These are phyloP conservation scores for Dasyprocta punctata DNA, from an alignment of 2,113 vertebrate genomes.

Conservation along the genomic window DNA sequence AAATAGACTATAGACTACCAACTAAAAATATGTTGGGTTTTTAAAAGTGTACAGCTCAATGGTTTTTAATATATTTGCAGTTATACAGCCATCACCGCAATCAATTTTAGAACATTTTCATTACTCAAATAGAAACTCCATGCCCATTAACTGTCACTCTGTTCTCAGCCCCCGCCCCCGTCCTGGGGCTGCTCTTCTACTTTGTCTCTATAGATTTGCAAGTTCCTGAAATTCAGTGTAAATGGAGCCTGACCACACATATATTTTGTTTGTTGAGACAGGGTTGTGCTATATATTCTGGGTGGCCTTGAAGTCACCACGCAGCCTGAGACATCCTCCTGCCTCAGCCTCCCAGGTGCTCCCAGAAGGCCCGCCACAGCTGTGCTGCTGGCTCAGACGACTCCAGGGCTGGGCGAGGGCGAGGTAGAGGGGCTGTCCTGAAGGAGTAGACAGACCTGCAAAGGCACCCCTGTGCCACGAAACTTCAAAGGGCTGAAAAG, in stretches of 20 bases:
- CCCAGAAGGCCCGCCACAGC: not conserved
- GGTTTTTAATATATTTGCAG: not conserved
- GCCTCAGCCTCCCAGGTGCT: not conserved
- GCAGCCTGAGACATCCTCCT: not conserved
- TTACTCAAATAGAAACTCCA: not conserved
- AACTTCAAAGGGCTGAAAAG: not conserved
- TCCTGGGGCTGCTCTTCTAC: not conserved
- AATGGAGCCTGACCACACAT: not conserved
- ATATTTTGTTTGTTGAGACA: not conserved
- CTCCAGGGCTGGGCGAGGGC: not conserved
- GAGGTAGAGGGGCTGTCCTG: too few relatives aligned
- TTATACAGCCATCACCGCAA: not conserved
- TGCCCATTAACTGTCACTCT: not conserved
- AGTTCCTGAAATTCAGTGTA: not conserved
- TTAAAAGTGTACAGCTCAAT: not conserved
- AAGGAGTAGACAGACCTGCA: not conserved
- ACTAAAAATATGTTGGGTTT: not conserved
- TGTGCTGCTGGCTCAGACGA: not conserved
- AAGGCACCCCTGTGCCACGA: not conserved
- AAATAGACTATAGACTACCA: not conserved
- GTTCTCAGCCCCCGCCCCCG: not conserved
- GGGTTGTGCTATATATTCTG: too few relatives aligned
- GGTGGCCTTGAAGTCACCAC: not conserved
- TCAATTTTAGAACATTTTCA: not conserved
- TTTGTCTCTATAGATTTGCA: not conserved